These are phyloP conservation scores for Cyclura pinguis DNA, from an alignment of 2,797 vertebrate species.

Conservation along the genomic window DNA sequence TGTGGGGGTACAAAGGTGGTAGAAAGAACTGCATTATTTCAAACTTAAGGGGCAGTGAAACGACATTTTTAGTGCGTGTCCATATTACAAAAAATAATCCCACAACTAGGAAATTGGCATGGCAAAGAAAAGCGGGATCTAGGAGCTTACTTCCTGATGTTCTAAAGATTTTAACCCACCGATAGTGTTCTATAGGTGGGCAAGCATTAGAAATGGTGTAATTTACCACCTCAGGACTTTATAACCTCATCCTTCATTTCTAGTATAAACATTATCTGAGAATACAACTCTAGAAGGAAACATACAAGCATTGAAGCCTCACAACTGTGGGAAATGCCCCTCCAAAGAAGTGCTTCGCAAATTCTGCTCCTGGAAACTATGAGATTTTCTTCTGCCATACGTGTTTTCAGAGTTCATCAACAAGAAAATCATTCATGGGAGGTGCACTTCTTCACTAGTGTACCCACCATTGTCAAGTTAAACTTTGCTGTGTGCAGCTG, in stretches of 20 bases:
- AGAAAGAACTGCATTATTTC: not conserved
- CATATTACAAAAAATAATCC: no score
- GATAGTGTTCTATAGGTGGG: no score
- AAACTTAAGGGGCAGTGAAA: not conserved
- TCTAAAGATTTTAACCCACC: not conserved
- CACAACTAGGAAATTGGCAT: not conserved
- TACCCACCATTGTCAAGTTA: not conserved
- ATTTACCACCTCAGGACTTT: not conserved
- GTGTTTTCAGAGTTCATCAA: not conserved
- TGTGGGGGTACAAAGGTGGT: not conserved
- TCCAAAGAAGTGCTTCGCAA: not conserved
- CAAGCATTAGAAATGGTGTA: not conserved
- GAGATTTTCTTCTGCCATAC: not conserved
- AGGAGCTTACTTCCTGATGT: not conserved
- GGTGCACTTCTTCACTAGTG: not conserved
- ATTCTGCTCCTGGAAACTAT: not conserved
- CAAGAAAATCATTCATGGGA: not conserved
- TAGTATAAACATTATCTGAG: no score
- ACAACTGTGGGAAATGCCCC: not conserved
- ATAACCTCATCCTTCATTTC: no score
- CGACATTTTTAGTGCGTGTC: not conserved
- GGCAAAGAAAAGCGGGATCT: not conserved
- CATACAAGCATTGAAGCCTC: not conserved
- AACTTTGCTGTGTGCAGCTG: not conserved
- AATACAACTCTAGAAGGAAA: not conserved